Percentiles rank a stretch among this genome's conserved stretches.
Conservation (phyloP, 2,888 invertebrate genomes). For the Axea sp. region DNA sequence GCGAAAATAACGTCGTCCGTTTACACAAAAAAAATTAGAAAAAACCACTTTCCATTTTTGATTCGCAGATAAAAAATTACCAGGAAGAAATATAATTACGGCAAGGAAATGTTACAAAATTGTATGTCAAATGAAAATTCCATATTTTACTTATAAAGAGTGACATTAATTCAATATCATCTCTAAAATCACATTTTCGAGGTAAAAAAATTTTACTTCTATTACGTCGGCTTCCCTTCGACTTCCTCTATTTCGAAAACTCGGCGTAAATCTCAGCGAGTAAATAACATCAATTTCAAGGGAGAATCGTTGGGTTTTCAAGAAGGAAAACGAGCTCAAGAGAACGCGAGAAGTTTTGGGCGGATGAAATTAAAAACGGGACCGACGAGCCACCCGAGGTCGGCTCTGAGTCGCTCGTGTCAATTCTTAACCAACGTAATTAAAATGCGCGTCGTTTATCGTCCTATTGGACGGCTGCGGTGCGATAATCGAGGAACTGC, state of each 20-base stretch:
- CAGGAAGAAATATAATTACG: too few species aligned
- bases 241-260: slow-evolving; percentile 45
- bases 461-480: slow-evolving; percentile 22
- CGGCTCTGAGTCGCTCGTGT: slow-evolving; percentile 33
- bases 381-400: slow-evolving; percentile 11
- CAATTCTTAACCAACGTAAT: slow-evolving; percentile 54
- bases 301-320: slow-evolving; percentile 10
- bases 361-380: slow-evolving; percentile 2
- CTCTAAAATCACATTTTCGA: slow-evolving; percentile 19
- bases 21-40: too few species aligned
- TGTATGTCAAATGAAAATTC: too few species aligned
- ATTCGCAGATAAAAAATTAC: too few species aligned
- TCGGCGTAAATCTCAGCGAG: slow-evolving; percentile 36
- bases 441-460: slow-evolving; percentile 54
- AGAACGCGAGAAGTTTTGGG: slow-evolving; percentile 15
- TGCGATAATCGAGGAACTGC: slow-evolving; percentile 54
- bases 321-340: slow-evolving; percentile 6
- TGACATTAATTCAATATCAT: slow-evolving; percentile 11
- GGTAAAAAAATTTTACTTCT: slow-evolving; percentile 11
- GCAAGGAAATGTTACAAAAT: too few species aligned
- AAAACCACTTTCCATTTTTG: too few species aligned
- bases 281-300: slow-evolving; percentile 56
- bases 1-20: too few species aligned
- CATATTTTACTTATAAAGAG: too few species aligned
- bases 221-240: slow-evolving; percentile 21